Conservation (phyloP, 2,797 vertebrate species). For the Mormyrops attenuatus region DNA sequence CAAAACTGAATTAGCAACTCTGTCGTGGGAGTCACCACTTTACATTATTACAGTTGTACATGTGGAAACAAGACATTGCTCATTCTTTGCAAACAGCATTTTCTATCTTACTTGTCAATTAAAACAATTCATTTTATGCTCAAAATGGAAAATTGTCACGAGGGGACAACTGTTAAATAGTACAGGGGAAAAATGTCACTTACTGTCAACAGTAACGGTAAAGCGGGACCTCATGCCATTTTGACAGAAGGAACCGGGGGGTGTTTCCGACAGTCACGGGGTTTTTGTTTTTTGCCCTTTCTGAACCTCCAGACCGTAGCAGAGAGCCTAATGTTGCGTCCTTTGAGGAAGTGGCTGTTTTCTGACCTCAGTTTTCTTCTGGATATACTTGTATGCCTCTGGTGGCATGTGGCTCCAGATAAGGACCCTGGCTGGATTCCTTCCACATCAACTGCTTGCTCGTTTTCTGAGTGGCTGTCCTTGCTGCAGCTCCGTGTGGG, state of each 20-base stretch:
- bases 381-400: neutral
- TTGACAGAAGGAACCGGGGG: neutral
- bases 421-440: neutral
- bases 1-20: neutral
- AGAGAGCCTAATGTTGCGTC: neutral
- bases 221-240: neutral
- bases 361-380: neutral
- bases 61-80: neutral
- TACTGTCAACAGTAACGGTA: neutral
- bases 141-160: neutral
- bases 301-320: neutral
- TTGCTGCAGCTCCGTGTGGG: neutral
- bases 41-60: neutral
- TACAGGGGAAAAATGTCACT: neutral
- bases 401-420: neutral
- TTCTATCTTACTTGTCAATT: neutral
- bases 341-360: constrained; percentile 11
- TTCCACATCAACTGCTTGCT: neutral
- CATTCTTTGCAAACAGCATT: neutral
- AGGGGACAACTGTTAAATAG: neutral
- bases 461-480: neutral
- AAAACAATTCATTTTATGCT: neutral
- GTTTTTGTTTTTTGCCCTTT: neutral
- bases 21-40: neutral
- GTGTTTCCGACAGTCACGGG: neutral